Evolutionary conservation across 2,888 invertebrate genomes (phyloP).

Genomic region (Aethes cnicana): DNA sequence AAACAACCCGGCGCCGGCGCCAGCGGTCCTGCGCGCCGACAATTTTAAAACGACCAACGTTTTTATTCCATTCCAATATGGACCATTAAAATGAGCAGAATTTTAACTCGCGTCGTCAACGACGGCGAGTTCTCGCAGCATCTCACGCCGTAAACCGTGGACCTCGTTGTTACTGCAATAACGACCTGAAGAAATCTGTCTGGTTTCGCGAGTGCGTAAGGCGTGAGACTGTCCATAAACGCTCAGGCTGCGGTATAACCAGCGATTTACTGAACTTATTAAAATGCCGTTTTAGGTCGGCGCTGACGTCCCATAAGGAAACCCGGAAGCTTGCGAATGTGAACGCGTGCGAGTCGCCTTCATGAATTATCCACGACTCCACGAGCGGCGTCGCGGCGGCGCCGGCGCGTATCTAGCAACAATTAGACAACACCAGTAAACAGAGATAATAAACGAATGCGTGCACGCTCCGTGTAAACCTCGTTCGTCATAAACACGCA

Average conservation of each 20-base stretch:
- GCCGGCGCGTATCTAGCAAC: constrained; percentile 47
- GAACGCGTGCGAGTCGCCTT: constrained; percentile 47
- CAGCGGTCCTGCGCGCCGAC: constrained; percentile 61
- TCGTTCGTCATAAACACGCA: constrained; percentile 52
- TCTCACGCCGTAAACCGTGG: constrained; percentile 16
- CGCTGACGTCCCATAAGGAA: constrained; percentile 46
- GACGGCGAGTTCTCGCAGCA: constrained; percentile 18
- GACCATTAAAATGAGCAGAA: constrained; percentile 63
- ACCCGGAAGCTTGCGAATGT: constrained; percentile 57
- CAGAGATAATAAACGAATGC: constrained; percentile 63
- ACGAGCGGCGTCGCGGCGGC: constrained; percentile 60
- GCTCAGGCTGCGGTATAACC: constrained; percentile 13
- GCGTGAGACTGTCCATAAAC: constrained; percentile 17
- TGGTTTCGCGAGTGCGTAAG: background rate
- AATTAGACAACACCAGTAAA: constrained; percentile 50
- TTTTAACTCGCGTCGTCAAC: constrained; percentile 47
- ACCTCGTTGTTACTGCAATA: constrained; percentile 25
- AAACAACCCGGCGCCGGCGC: constrained; percentile 55
- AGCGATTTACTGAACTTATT: constrained; percentile 41
- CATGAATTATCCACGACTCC: constrained; percentile 80
- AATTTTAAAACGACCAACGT: constrained; percentile 58
- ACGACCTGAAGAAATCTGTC: constrained; percentile 12
- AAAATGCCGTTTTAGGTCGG: constrained; percentile 53
- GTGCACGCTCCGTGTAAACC: constrained; percentile 33
- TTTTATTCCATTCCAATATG: constrained; percentile 68